A percentile compares a stretch with the other conserved stretches of the same genome.
Conservation (phyloP, 1,140 invertebrate genomes). For the Heliconius hermathena region DNA sequence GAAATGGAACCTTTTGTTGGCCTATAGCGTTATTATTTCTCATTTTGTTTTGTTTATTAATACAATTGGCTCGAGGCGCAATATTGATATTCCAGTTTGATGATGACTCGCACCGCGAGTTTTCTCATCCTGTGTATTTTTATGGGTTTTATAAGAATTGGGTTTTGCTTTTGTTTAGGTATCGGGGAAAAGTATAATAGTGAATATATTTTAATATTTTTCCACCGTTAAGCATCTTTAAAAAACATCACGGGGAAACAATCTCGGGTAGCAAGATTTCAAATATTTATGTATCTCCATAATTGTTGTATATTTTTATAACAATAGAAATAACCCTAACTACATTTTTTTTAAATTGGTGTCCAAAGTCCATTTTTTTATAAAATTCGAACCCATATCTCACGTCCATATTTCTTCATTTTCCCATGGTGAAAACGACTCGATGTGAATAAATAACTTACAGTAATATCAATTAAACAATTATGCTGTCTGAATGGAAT, state of each 20-base stretch:
- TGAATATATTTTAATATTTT: constrained; percentile 57
- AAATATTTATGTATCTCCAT: background rate
- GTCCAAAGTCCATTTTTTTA: background rate
- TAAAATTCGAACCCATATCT: constrained; percentile 53
- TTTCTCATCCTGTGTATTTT: constrained; percentile 75
- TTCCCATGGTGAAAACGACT: constrained; percentile 71
- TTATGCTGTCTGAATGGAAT: constrained; percentile 80
- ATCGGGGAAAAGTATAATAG: constrained; percentile 54
- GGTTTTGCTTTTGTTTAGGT: constrained; percentile 64
- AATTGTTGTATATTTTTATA: too few species aligned
- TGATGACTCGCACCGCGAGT: constrained; percentile 73
- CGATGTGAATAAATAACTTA: constrained; percentile 79
- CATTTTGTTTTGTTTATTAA: constrained; percentile 82
- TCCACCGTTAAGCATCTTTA: background rate
- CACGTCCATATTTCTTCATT: constrained; percentile 66
- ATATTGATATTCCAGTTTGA: constrained; percentile 82
- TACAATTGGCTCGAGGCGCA: constrained; percentile 81
- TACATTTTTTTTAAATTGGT: background rate
- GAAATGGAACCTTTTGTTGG: constrained; percentile 81
- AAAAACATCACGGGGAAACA: background rate
- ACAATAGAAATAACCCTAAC: too few species aligned
- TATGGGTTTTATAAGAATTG: constrained; percentile 75
- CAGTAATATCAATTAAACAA: constrained; percentile 82
- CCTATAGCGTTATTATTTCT: constrained; percentile 81
- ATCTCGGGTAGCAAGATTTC: background rate